A percentile compares a stretch with the other conserved stretches of the same genome.
Evolutionary conservation across 2,797 vertebrate species (phyloP).

Genomic region (Hirundo rustica): DNA sequence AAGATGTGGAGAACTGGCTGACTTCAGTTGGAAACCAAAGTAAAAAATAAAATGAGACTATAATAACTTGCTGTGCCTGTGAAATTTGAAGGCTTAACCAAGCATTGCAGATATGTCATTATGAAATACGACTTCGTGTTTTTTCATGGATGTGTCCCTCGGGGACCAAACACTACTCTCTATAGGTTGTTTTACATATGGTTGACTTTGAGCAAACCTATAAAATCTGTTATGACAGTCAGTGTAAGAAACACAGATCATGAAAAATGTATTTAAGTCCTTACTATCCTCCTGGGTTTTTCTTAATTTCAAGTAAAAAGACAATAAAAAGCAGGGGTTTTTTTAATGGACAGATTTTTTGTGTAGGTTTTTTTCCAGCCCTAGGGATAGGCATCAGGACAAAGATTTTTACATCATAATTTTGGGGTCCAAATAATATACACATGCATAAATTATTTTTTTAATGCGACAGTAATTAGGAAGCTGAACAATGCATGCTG

Average conservation of each 20-base stretch:
- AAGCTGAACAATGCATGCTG: background rate
- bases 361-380: background rate
- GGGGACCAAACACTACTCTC: background rate
- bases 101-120: background rate
- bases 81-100: conserved; percentile 4
- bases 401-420: background rate
- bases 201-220: background rate
- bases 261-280: background rate
- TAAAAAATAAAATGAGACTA: background rate
- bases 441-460: background rate
- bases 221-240: background rate
- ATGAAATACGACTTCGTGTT: conserved; percentile 6
- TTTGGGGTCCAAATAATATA: background rate
- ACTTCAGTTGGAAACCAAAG: background rate
- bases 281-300: background rate
- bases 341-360: background rate
- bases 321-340: background rate
- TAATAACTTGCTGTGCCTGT: background rate
- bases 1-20: background rate
- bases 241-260: background rate
- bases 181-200: background rate
- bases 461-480: background rate
- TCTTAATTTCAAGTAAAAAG: background rate
- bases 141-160: background rate
- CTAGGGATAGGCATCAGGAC: background rate